Evolutionary conservation across 2,113 vertebrate species (phyloP), one percentile per base, ranked within the genome.

Genomic region (Perccottus glenii): DNA sequence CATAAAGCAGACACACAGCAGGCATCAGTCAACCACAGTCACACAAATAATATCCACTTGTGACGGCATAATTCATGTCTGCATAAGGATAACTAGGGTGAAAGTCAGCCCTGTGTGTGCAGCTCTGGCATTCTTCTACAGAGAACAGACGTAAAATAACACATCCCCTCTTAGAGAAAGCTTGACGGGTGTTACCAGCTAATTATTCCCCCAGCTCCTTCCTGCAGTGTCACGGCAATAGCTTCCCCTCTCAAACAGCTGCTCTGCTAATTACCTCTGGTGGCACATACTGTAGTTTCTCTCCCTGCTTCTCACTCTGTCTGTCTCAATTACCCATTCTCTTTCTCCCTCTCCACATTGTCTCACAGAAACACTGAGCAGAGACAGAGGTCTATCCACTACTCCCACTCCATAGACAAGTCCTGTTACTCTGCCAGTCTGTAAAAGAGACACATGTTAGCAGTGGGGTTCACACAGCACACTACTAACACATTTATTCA

Each of bases 151-250:
- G 80, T 55, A 77, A 73, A 89, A 87, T 81, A 88, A 89, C 82
- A 89, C 81, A 80, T 85, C 71, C 83, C 64, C 4, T 50, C 80
- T 87, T 75, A 85, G 74, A 78, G 82, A 84, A 76, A 84, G 83
- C 81, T 87, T 87, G 86, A 90, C 82, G 87, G 86, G 88, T 90
- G 88, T 90, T 90, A 83, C 86, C n/a, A 32, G 65, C 77, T 93
- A 93, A 92, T 93, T 92, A 91, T 88, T 91, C 87, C 89, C 84
- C 80, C 65, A 53, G 80, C 86, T 85, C 85, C 68, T 90, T 87
- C 88, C 83, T 87, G 82, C 82, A 73, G 87, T 84, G 87, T 87
- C 85, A 85, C 73, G 70, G 77, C 81, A 86, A 85, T 78, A 83
- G 78, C 69, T 70, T 78, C 49, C 83, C 75, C 61, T 73, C 84